Evolutionary conservation across 2,113 vertebrate species (phyloP).

Genomic region (Peromyscus californicus): DNA sequence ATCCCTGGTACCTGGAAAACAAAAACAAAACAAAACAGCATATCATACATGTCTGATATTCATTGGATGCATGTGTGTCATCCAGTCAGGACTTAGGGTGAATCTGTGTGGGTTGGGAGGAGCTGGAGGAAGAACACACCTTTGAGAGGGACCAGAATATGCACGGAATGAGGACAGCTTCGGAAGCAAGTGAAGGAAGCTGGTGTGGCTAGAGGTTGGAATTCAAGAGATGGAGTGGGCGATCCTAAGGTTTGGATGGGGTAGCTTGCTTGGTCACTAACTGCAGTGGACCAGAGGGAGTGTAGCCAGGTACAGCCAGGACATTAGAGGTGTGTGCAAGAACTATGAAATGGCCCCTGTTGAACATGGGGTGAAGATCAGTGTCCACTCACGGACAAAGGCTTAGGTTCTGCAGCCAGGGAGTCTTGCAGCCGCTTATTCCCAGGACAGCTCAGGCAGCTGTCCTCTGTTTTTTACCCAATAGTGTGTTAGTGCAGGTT

Average conservation of each 20-base stretch:
- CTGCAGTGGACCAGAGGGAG: background rate
- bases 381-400: background rate
- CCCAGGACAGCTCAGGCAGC: background rate
- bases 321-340: background rate
- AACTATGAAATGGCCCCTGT: background rate
- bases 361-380: background rate
- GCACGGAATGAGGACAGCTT: background rate
- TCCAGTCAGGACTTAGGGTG: background rate
- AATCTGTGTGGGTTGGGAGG: background rate
- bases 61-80: background rate
- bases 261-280: background rate
- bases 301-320: background rate
- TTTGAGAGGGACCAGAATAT: background rate
- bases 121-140: background rate
- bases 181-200: background rate
- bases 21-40: no score
- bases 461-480: background rate
- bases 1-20: background rate
- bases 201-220: background rate
- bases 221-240: background rate
- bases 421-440: background rate
- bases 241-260: background rate
- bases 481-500: background rate
- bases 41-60: background rate
- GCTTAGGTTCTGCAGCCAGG: background rate